phyloP scores from a whole-genome alignment of 2,113 vertebrate species.

The Phycodurus eques region DNA sequence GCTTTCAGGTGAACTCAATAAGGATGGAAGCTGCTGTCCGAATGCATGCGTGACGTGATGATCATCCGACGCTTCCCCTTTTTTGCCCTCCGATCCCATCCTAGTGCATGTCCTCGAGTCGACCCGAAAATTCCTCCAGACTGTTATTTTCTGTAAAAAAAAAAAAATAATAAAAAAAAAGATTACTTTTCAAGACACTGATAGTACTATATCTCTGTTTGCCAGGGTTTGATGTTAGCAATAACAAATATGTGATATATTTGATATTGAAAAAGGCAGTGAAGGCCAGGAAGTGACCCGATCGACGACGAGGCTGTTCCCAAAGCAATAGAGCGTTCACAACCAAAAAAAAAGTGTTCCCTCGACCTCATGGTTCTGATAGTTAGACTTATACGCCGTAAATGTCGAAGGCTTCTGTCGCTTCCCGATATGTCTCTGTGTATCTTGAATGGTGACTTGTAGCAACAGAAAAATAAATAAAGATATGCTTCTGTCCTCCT shows the following conservation, averaged over 20 bases:
- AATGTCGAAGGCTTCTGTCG: constrained; percentile 62
- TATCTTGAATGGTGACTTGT: constrained; percentile 63
- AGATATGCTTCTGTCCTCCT: constrained; percentile 54
- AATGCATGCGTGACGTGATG: constrained; percentile 60
- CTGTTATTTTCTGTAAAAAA: constrained; percentile 69
- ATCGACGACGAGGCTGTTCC: constrained; percentile 48
- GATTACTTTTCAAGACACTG: constrained; percentile 60
- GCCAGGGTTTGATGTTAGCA: constrained; percentile 69
- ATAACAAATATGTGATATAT: constrained; percentile 74
- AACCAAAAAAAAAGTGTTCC: constrained; percentile 48
- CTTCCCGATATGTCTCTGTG: constrained; percentile 58
- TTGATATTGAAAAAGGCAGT: constrained; percentile 70
- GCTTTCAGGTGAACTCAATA: constrained; percentile 42
- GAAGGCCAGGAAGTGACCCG: constrained; percentile 35
- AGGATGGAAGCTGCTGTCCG: constrained; percentile 44
- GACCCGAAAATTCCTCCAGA: constrained; percentile 53
- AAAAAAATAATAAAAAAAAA: constrained; percentile 17
- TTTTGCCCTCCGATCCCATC: constrained; percentile 31
- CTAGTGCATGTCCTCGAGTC: constrained; percentile 66
- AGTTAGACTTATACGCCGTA: constrained; percentile 46
- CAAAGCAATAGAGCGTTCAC: constrained; percentile 62
- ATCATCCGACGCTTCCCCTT: constrained; percentile 36
- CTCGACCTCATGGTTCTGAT: constrained; percentile 49
- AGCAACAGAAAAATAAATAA: constrained; percentile 63
- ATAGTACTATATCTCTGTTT: constrained; percentile 59